Evolutionary conservation across 2,888 invertebrate species (phyloP).

Genomic region (Odontomyia ornata): DNA sequence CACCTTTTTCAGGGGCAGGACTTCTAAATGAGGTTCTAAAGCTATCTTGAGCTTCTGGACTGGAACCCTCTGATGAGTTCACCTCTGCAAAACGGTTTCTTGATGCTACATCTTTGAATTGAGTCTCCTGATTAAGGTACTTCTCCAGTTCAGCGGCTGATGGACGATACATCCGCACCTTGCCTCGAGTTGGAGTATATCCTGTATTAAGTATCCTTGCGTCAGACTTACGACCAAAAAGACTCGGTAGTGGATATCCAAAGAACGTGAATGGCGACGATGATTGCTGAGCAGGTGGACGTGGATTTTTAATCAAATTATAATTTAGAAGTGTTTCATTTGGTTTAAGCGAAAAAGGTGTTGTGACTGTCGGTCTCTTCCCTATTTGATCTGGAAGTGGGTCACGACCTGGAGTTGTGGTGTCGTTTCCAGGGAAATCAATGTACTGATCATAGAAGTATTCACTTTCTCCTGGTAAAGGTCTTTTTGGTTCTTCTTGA

Average conservation of each 20-base stretch:
- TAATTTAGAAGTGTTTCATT: slow-evolving; percentile 63
- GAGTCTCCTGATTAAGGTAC: slow-evolving; percentile 56
- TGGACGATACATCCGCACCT: slow-evolving; percentile 61
- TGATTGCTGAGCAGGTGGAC: slow-evolving; percentile 52
- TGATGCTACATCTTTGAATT: slow-evolving; percentile 54
- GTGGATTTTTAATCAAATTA: slow-evolving; percentile 58
- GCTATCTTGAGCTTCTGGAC: slow-evolving; percentile 57
- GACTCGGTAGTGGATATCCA: slow-evolving; percentile 80
- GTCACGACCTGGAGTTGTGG: slow-evolving; percentile 52
- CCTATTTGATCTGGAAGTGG: slow-evolving; percentile 52
- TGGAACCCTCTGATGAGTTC: slow-evolving; percentile 58
- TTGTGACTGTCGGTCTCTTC: slow-evolving; percentile 62
- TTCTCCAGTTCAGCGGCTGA: slow-evolving; percentile 62
- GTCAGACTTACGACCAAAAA: slow-evolving; percentile 68
- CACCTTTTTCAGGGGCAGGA: slow-evolving; percentile 74
- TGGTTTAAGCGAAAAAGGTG: slow-evolving; percentile 68
- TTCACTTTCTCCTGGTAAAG: slow-evolving; percentile 79
- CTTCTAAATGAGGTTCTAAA: slow-evolving; percentile 59
- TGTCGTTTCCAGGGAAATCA: slow-evolving; percentile 77
- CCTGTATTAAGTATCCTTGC: slow-evolving; percentile 47
- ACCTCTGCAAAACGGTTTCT: slow-evolving; percentile 55
- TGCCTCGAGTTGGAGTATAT: slow-evolving; percentile 53
- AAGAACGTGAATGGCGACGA: slow-evolving; percentile 81
- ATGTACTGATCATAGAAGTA: slow-evolving; percentile 86
- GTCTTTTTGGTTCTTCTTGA: slow-evolving; percentile 67